Evolutionary conservation across 37 sponge, comb jelly and placozoan species (phyloP), one percentile per base, ranked within the genome.

Genomic region (Chondrilla cf. caribensis): DNA sequence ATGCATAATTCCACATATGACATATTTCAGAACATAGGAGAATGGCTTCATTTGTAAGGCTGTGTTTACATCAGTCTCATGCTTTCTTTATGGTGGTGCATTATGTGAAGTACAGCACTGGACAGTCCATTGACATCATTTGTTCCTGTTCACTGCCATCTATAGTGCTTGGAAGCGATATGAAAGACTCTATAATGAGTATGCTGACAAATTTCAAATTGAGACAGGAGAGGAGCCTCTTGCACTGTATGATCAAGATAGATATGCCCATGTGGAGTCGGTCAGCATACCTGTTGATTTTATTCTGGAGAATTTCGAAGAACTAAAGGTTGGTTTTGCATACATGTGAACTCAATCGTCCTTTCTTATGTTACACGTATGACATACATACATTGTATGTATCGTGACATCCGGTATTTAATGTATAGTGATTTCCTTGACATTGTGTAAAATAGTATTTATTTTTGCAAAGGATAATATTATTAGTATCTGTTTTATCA

Each of bases 211-310:
- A 73, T 15, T 40, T 6, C 6, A 62, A 62, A 39, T 15, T 38
- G n/a, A 22, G 8, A 73, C 41, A 36, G 43, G 43, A 2, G 76
- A 73, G 24, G 8, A 37, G 36, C 36, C 36, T 73, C 41, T 38
- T 15, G 76, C 17, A 22, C 44, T 73, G 43, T 73, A 40, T 73
- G 76, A 73, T 42, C 25, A n/a, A 0, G 25, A 73, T 14, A 43
- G 76, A 37, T 42, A 73, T 22, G 76, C 41, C 2, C 29, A 73
- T 32, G 76, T 73, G 25, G 76, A 73, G 2, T 77, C 60, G 11
- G 80, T 84, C 6, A n/a, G 66, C 22, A 71, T 91, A 28, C 85
- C 88, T 31, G 39, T 87, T 21, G 38, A 76, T 8, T 55, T 60
- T 47, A 67, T 91, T 15, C 19, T 31, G 40, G 78, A 64, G 6